Percentiles rank a stretch among this genome's conserved stretches.
These are phyloP conservation scores for Spea bombifrons DNA, from an alignment of 2,113 vertebrate genomes.

Conservation along the genomic window DNA sequence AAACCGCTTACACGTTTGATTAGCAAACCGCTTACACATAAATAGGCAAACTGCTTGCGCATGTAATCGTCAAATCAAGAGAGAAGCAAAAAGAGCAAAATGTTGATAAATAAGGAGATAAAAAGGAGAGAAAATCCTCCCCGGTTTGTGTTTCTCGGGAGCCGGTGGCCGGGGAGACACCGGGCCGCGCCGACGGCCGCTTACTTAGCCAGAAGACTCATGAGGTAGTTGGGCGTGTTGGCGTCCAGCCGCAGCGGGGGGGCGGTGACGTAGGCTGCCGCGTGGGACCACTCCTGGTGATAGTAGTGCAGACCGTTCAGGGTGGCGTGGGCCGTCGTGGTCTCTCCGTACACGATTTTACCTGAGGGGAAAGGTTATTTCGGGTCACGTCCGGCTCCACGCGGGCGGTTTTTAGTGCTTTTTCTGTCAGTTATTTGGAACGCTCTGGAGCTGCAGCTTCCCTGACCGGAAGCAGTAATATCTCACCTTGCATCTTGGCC, in stretches of 20 bases:
- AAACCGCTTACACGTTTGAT: too few species aligned
- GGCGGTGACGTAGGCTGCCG: conserved; percentile 87
- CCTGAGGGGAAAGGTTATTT: conserved; percentile 62
- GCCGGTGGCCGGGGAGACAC: too few species aligned
- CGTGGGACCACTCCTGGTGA: conserved; percentile 93
- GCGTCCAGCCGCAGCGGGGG: conserved; percentile 92
- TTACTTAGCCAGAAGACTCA: conserved; percentile 96
- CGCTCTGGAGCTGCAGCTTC: background rate
- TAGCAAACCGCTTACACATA: too few species aligned
- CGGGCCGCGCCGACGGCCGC: conserved; percentile 33
- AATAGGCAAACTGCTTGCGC: too few species aligned
- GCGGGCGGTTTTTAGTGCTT: background rate
- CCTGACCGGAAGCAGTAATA: background rate
- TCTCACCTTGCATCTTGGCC: conserved; percentile 92
- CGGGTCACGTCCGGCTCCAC: too few species aligned
- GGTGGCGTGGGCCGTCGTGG: conserved; percentile 85
- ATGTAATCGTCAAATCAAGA: too few species aligned
- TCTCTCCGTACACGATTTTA: conserved; percentile 89
- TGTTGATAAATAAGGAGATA: too few species aligned
- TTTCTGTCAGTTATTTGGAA: background rate
- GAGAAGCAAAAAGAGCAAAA: too few species aligned
- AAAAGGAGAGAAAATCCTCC: too few species aligned
- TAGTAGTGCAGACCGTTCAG: conserved; percentile 94
- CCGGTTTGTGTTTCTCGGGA: too few species aligned
- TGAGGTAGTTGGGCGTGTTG: conserved; percentile 87